phyloP scores from a whole-genome alignment of 37 sponge, comb jelly and placozoan genomes.

The Petrosia ficiformis region DNA sequence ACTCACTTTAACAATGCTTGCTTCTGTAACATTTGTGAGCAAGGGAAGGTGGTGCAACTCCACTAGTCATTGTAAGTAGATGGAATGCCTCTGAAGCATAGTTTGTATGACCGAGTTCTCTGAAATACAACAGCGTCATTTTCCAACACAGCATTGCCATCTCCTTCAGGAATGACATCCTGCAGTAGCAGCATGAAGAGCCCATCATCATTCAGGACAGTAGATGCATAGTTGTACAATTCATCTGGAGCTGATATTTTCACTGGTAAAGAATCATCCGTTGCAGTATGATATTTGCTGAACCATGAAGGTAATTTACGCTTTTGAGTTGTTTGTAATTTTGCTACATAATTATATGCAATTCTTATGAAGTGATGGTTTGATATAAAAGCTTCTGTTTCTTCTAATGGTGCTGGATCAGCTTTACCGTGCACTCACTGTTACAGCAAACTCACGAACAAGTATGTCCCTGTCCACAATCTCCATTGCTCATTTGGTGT shows the following conservation, averaged over 20 bases:
- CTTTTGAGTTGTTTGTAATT: too few species aligned
- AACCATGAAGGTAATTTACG: too few species aligned
- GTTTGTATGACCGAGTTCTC: constrained; percentile 5
- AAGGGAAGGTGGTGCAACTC: too few species aligned
- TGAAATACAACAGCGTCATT: constrained; percentile 29
- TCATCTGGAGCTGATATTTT: too few species aligned
- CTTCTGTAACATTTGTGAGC: too few species aligned
- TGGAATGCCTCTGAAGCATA: constrained; percentile 24
- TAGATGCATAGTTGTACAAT: constrained; percentile 18
- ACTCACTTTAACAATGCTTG: too few species aligned
- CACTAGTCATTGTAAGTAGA: not conserved
- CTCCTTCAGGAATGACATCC: constrained; percentile 39
- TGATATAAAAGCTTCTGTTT: too few species aligned
- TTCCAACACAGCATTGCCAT: constrained; percentile 36
- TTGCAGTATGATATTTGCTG: too few species aligned
- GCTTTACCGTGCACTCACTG: not conserved
- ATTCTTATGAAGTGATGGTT: too few species aligned
- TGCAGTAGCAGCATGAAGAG: constrained; percentile 8
- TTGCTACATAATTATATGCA: too few species aligned
- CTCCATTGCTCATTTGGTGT: constrained; percentile 13
- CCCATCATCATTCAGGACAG: constrained; percentile 26
- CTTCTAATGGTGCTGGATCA: not conserved
- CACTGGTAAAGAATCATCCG: too few species aligned
- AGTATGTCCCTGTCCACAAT: constrained; percentile 28
- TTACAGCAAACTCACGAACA: constrained; percentile 1